Conservation (phyloP, 2,888 invertebrate genomes). For the Acrocyrtus sp. region DNA sequence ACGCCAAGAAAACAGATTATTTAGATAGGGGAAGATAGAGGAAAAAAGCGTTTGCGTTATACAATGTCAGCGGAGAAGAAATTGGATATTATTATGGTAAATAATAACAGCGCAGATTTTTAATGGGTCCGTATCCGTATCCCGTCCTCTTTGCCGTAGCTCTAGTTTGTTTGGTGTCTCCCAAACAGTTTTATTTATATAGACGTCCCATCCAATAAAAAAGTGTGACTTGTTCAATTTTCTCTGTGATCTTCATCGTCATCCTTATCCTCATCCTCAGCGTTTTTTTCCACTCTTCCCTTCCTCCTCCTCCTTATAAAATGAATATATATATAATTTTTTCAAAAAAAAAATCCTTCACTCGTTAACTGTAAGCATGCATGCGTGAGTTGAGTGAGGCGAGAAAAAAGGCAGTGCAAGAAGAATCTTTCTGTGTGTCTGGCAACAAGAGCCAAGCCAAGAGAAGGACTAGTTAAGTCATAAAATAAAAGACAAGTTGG, state of each 20-base stretch:
- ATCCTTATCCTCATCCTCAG: neutral
- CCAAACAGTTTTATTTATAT: constrained; percentile 9
- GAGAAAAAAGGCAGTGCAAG: neutral
- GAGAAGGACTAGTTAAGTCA: neutral
- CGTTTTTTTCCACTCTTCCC: too few species aligned
- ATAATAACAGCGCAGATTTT: neutral
- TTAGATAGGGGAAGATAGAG: constrained; percentile 15
- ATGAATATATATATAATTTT: too few species aligned
- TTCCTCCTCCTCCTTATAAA: too few species aligned
- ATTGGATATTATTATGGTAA: neutral
- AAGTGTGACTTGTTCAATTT: constrained; percentile 32
- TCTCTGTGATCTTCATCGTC: constrained; percentile 38
- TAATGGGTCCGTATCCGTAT: neutral
- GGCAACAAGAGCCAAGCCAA: too few species aligned
- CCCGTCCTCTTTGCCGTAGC: neutral
- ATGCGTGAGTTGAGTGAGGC: neutral
- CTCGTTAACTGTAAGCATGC: neutral
- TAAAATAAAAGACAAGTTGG: constrained; percentile 4
- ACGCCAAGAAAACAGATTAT: too few species aligned
- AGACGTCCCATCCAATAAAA: constrained; percentile 10
- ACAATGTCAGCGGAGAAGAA: neutral
- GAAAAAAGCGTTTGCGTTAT: neutral
- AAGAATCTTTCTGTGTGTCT: too few species aligned
- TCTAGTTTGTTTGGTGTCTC: neutral
- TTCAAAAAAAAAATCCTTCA: too few species aligned